A percentile compares a stretch with the other conserved stretches of the same genome.
Conservation (phyloP, 2,797 vertebrate species). For the Pachyuromys duprasi region DNA sequence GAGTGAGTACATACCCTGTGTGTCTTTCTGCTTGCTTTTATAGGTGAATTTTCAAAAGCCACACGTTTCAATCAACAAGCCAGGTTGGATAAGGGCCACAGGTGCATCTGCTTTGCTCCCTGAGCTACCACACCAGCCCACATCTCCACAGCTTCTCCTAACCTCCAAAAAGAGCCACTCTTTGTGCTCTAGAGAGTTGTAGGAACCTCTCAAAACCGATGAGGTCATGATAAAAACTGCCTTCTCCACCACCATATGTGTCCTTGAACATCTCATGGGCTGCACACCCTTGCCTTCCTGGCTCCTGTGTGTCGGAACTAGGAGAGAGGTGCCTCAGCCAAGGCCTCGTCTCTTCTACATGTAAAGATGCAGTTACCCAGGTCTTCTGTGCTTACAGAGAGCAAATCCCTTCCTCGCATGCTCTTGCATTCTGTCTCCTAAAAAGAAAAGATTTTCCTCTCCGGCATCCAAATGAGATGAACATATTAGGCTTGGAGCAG, state of each 20-base stretch:
- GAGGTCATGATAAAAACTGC: background rate
- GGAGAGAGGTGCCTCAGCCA: background rate
- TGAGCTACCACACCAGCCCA: background rate
- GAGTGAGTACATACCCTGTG: too few species aligned
- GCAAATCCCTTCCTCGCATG: background rate
- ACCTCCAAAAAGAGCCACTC: background rate
- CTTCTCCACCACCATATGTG: background rate
- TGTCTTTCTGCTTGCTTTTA: too few species aligned
- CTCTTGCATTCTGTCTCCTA: background rate
- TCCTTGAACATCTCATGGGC: background rate
- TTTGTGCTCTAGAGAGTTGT: background rate
- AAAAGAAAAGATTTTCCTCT: constrained; percentile 56
- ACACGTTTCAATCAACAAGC: background rate
- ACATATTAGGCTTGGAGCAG: background rate
- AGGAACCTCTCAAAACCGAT: background rate
- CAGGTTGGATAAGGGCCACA: background rate
- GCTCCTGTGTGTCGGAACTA: background rate
- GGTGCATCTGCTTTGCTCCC: background rate
- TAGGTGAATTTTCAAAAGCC: background rate
- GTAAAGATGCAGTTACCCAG: background rate
- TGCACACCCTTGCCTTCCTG: background rate
- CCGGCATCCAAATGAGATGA: background rate
- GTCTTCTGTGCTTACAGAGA: background rate
- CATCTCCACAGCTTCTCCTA: background rate
- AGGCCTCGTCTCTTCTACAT: background rate